Base-by-base conservation (phyloP, 2,888 invertebrate species). In the Microctonus hyperodae region DNA sequence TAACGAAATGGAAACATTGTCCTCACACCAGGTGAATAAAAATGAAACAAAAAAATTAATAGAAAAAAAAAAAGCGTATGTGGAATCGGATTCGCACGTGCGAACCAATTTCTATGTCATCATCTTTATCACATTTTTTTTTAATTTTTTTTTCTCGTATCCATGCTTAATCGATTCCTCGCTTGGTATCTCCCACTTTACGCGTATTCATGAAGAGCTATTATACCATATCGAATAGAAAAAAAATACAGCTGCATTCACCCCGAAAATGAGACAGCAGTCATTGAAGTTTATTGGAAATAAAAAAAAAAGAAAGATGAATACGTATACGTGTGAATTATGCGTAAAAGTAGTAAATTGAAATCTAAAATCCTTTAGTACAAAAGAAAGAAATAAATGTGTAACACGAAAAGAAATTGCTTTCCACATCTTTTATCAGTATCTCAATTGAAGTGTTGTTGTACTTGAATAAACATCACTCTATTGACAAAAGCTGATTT, bases 321-420 rank as follows among this genome's bases (percentile, higher is more conserved):
- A n/a, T n/a, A n/a, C n/a, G n/a, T n/a, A n/a, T n/a, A n/a, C 44
- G 16, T 44, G 16, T 9, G 16, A 16, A 16, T 4, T 6, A 2
- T 3, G 6, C 16, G 16, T 20, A n/a, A 44, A 44, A 44, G 16
- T 5, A 22, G 55, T 58, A 65, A 65, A 65, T 65, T 65, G 65
- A 59, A 59, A 59, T 65, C 20, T 62, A 44, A 66, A 48, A 64
- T 63, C 53, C 65, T 40, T 51, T 40, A 20, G 28, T 61, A 40
- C 37, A 53, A 62, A 59, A 48, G 28, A 59, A 59, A 25, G 28
- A 59, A 59, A 59, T 16, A 28, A 59, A 28, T 28, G 7, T 28
- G 28, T 7, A 28, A 28, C 28, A 28, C 4, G 5, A 28, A 28
- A 28, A 5, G 28, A 28, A 28, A 28, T 5, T 28, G 4, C 4